Base-by-base conservation (phyloP, 2,888 invertebrate genomes). In the Thecophora atra region DNA sequence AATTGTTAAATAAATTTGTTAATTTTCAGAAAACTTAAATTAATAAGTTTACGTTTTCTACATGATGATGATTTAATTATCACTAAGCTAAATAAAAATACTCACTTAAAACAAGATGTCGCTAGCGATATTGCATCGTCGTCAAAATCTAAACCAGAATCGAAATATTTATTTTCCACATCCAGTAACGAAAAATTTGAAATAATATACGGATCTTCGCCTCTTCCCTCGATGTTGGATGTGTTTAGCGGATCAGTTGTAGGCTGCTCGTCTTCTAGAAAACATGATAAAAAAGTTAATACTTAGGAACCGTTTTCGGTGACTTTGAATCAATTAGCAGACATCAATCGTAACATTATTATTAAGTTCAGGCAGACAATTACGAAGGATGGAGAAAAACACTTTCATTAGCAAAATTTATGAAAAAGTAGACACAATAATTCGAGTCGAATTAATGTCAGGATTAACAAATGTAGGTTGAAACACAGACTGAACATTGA, bases 31-130 rank as follows among this genome's bases (percentile, higher is more conserved):
- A 3, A n/a, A n/a, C n/a, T n/a, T n/a, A n/a, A n/a, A n/a, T n/a
- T n/a, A n/a, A n/a, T n/a, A n/a, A n/a, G n/a, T n/a, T n/a, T n/a
- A n/a, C n/a, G n/a, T n/a, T n/a, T n/a, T n/a, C n/a, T n/a, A n/a
- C n/a, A n/a, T n/a, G n/a, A n/a, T n/a, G n/a, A n/a, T n/a, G n/a
- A 44, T 44, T 11, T 44, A 44, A 11, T 7, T 44, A 44, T 47
- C 11, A 17, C 15, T 47, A 47, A 17, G 47, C 47, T 17, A 47
- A 47, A 47, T 4, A 1, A 47, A 47, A n/a, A n/a, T 58, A 74
- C 78, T 76, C 76, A 80, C 80, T 78, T 76, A 66, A 80, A 79
- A 72, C 78, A 79, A n/a, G 80, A 80, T 6, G 80, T 79, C 0
- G 77, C 76, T 62, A 80, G 72, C 0, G 79, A 79, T 28, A 80